Evolutionary conservation across 2,888 invertebrate genomes (phyloP).

Genomic region (Dynastes tityus): DNA sequence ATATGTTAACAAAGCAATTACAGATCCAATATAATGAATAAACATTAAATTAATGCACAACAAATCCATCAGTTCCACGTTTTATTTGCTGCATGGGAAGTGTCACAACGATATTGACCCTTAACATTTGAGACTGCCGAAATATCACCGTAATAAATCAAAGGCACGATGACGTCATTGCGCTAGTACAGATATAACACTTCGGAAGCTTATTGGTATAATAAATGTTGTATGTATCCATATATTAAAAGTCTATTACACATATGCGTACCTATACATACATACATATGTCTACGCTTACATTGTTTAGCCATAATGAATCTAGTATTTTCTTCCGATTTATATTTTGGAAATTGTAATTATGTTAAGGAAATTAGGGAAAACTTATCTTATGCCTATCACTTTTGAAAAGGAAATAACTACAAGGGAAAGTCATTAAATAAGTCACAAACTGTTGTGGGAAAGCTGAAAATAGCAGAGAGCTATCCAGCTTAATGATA

Average conservation of each 20-base stretch:
- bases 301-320: no score
- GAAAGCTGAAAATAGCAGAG: no score
- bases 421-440: no score
- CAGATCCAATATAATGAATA: not conserved
- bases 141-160: constrained; percentile 26
- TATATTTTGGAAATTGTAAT: no score
- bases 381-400: no score
- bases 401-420: no score
- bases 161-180: not conserved
- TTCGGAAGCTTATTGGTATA: no score
- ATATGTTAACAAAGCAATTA: constrained; percentile 5
- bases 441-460: no score
- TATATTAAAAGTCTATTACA: not conserved
- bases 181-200: not conserved
- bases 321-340: no score
- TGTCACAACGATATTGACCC: constrained; percentile 18
- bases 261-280: not conserved
- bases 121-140: constrained; percentile 7
- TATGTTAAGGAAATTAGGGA: no score
- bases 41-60: not conserved
- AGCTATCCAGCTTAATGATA: no score
- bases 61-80: constrained; percentile 14
- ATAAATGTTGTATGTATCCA: not conserved
- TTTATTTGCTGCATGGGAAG: constrained; percentile 8
- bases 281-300: not conserved